Base-by-base conservation (phyloP, 2,797 vertebrate genomes). In the Merluccius polli region DNA sequence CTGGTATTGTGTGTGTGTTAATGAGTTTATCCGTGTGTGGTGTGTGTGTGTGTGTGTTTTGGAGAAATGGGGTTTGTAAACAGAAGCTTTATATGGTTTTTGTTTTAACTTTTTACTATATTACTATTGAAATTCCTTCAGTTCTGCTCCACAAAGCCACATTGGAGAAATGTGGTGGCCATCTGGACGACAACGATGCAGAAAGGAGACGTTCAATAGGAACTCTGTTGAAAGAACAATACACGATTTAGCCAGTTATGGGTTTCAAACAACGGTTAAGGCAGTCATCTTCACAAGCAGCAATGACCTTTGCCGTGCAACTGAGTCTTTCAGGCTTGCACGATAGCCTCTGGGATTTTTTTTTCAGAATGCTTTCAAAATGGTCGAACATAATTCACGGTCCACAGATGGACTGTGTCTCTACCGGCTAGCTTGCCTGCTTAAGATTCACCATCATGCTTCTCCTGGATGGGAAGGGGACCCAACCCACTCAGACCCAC, bases 111-210 rank as follows among this genome's bases (percentile, higher is more conserved):
- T 27, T 65, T 24, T 65, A n/a, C 52, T 24, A n/a, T n/a, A n/a
- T n/a, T n/a, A n/a, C 59, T 83, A 77, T 85, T 87, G 83, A 88
- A 48, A 15, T 44, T 67, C 84, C 89, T 87, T 79, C 84, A 82
- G 79, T 83, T 83, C 80, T 75, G 82, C 86, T 77, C 82, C 83
- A 72, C 63, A 74, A 84, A 84, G 82, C 87, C 87, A 90, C 89
- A 90, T 89, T 82, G 86, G 77, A 87, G 77, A 69, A 18, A 69
- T 21, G 67, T 69, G 67, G 72, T 63, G 6, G 72, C 67, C 76
- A 71, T 59, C 33, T 36, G 2, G 29, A 29, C 77, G 44, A 65
- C 59, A 27, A 65, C 12, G 59, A 65, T 27, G 59, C 59, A 65
- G 59, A 65, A 65, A 27, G 59, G 24, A 27, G 24, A 65, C 10